Percentiles rank a stretch among this genome's conserved stretches.
Evolutionary conservation across 37 sponge, comb jelly and placozoan species (phyloP).

Genomic region (Spongia lamella): DNA sequence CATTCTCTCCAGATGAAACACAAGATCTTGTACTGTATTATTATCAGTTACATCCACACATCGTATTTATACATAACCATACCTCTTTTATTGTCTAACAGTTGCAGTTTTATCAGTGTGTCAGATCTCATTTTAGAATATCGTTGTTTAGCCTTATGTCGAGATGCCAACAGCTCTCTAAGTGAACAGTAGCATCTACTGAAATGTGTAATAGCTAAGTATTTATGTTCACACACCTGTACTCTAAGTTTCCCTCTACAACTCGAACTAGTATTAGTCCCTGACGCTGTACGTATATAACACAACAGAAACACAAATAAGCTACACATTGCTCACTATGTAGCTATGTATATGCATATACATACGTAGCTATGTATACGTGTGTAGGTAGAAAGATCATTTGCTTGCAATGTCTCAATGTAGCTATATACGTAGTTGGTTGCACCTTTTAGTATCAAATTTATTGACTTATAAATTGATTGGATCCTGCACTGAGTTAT

Average conservation of each 20-base stretch:
- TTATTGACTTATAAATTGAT: background rate
- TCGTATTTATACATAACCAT: background rate
- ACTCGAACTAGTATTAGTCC: slow-evolving; percentile 83
- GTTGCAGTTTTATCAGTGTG: slow-evolving; percentile 78
- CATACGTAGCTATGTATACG: too few species aligned
- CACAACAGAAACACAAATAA: background rate
- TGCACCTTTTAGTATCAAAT: too few species aligned
- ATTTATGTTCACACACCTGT: slow-evolving; percentile 46
- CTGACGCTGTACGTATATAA: slow-evolving; percentile 39
- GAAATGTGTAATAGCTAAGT: background rate
- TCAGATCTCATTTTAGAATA: slow-evolving; percentile 82
- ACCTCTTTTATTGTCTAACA: slow-evolving; percentile 91
- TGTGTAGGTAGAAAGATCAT: too few species aligned
- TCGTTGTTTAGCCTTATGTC: slow-evolving; percentile 69
- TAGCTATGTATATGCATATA: too few species aligned
- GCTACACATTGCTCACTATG: background rate
- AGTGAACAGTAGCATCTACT: background rate
- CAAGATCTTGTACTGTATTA: slow-evolving; percentile 97
- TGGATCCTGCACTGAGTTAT: background rate
- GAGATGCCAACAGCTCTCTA: slow-evolving; percentile 75
- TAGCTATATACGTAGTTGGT: too few species aligned
- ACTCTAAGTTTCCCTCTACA: slow-evolving; percentile 81
- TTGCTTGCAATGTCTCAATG: too few species aligned
- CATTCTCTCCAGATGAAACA: slow-evolving; percentile 86
- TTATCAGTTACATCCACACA: slow-evolving; percentile 1